Conservation (phyloP, 2,888 invertebrate species). For the Eupsilia transversa region DNA sequence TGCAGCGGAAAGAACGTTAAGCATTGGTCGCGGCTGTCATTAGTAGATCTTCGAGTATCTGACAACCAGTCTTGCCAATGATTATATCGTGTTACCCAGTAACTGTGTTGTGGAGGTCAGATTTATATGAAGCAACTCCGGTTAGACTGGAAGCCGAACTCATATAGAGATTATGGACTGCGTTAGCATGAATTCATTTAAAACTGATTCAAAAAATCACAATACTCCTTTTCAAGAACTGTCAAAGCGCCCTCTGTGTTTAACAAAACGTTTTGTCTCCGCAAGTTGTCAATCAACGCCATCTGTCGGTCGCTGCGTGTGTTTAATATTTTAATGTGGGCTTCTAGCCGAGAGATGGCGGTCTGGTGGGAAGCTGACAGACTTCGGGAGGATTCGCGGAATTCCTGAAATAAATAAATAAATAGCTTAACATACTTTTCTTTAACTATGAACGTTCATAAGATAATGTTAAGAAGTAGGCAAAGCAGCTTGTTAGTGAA, state of each 20-base stretch:
- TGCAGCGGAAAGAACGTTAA: not conserved
- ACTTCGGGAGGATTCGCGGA: conserved; percentile 77
- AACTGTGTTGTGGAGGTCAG: not conserved
- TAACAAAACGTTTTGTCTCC: conserved; percentile 77
- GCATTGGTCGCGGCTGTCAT: not conserved
- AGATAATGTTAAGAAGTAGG: too few species aligned
- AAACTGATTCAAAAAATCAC: conserved; percentile 76
- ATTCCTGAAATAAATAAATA: conserved; percentile 76
- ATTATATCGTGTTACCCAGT: not conserved
- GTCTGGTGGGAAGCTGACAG: conserved; percentile 76
- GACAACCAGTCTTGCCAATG: not conserved
- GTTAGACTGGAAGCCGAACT: not conserved
- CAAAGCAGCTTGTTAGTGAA: too few species aligned
- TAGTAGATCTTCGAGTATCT: not conserved
- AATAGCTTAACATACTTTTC: too few species aligned
- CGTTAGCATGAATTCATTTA: conserved; percentile 19
- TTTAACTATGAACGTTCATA: too few species aligned
- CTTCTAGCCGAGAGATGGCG: conserved; percentile 77
- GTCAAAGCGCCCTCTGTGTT: conserved; percentile 77
- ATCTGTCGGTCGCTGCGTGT: conserved; percentile 75
- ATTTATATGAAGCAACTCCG: not conserved
- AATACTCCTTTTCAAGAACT: conserved; percentile 79
- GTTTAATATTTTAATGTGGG: conserved; percentile 71
- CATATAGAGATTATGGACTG: not conserved
- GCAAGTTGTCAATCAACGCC: conserved; percentile 80